These are phyloP conservation scores for Acrossocheilus wenchowensis DNA, from an alignment of 2,797 vertebrate genomes.

Conservation along the genomic window DNA sequence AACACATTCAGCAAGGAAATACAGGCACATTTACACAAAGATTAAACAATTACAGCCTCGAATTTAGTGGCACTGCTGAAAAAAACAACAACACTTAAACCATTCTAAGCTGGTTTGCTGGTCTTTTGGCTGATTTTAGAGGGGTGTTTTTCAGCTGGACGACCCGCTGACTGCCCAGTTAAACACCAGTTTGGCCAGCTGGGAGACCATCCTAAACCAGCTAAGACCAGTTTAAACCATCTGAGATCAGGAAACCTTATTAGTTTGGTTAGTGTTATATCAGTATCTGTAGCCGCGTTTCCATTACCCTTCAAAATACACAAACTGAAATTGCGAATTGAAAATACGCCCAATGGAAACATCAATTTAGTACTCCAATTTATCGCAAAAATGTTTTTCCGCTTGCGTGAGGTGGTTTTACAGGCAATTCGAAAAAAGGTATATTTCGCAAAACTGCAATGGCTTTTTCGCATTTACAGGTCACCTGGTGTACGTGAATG, in stretches of 20 bases:
- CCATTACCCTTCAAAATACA: too few relatives aligned
- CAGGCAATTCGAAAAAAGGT: too few relatives aligned
- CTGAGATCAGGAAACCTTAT: background rate
- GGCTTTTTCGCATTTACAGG: too few relatives aligned
- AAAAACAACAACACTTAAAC: background rate
- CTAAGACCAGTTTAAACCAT: background rate
- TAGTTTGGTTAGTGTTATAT: background rate
- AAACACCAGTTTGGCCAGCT: background rate
- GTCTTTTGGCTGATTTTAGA: background rate
- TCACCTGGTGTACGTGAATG: too few relatives aligned
- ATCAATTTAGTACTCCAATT: too few relatives aligned
- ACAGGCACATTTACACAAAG: slow-evolving; percentile 65
- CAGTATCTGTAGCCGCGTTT: too few relatives aligned
- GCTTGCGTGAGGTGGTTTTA: too few relatives aligned
- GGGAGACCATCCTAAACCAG: background rate
- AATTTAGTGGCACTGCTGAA: background rate
- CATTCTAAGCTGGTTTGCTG: background rate
- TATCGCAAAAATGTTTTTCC: too few relatives aligned
- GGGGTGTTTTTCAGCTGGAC: background rate
- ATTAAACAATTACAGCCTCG: background rate
- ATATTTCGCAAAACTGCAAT: too few relatives aligned
- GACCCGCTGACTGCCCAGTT: background rate
- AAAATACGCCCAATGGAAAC: too few relatives aligned
- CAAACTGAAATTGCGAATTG: too few relatives aligned
- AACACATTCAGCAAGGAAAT: slow-evolving; percentile 70